Base-by-base conservation (phyloP, 2,797 vertebrate species). In the Phataginus tricuspis region DNA sequence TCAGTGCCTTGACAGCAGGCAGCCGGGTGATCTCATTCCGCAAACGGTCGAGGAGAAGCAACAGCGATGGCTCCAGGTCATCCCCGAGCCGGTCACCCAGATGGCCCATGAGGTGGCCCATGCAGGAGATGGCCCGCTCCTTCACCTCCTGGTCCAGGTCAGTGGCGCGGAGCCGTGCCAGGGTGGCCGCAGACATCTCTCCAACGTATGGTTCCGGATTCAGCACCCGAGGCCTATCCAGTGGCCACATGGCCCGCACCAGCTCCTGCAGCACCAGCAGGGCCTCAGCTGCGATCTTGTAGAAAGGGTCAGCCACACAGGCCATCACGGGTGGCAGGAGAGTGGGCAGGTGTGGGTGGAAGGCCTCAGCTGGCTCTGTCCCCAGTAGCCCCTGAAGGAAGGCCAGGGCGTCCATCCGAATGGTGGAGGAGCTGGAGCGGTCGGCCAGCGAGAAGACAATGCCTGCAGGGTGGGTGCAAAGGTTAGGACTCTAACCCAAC, bases 111-210 rank as follows among this genome's bases (percentile, higher is more conserved):
- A 99, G 99, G 94, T 99, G 98, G 80, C 99, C 99, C 99, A 99
- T 99, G 95, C 99, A 99, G 94, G 99, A 99, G 96, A 99, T 99
- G 11, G 99, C 99, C 53, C 99, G 98, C 91, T 99, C 99, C 94
- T 99, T 99, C 89, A 99, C 99, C 97, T 99, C 99, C 98, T 99
- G 99, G 98, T 99, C 99, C 0, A 99, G 99, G 98, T 99, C 99
- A 7, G 99, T 99, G 1, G 99, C 99, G 91, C 99, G 99, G 92
- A 99, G 98, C 89, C 99, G 98, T 95, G 99, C 99, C 96, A 99
- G 97, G 13, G 99, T 99, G 13, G 98, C 98, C 0, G 98, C 69
- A 72, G 99, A 99, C 87, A 99, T 97, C 71, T 99, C 98, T 92
- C 96, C 99, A 55, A 99, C 94, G 0, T 99, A 99, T 0, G 99